phyloP scores from a whole-genome alignment of 2,113 vertebrate genomes.

The Podocnemis expansa region DNA sequence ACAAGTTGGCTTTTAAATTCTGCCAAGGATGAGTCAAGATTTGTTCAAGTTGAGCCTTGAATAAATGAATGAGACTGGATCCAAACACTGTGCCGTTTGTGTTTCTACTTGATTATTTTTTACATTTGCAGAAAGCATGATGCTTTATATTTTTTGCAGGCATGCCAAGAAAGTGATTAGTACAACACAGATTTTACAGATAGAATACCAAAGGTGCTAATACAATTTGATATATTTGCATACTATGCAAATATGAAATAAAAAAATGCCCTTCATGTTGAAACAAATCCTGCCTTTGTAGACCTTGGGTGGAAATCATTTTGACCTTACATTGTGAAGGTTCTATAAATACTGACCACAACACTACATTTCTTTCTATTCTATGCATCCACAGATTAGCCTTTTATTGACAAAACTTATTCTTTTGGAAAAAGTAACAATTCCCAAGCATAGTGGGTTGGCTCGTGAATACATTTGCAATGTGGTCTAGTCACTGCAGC shows the following conservation, averaged over 20 bases:
- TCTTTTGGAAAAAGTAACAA: not conserved
- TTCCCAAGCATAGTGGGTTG: conserved; percentile 1
- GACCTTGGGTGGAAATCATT: conserved; percentile 7
- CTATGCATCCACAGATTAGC: not conserved
- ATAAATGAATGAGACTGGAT: not conserved
- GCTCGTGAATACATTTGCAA: conserved; percentile 16
- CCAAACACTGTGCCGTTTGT: not conserved
- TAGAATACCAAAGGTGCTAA: not conserved
- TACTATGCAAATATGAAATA: not conserved
- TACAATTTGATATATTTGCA: not conserved
- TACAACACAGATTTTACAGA: conserved; percentile 9
- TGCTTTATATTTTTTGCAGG: conserved; percentile 1
- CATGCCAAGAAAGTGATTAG: not conserved
- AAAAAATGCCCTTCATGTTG: not conserved
- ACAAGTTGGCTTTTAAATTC: not conserved
- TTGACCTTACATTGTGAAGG: not conserved
- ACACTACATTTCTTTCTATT: not conserved
- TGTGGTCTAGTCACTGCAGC: not conserved
- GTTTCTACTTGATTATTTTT: not conserved
- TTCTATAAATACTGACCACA: not conserved
- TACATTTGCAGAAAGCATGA: not conserved
- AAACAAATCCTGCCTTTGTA: conserved; percentile 21
- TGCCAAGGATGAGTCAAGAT: conserved; percentile 10
- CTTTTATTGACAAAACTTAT: conserved; percentile 17
- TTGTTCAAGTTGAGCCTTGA: conserved; percentile 8